A percentile compares a stretch with the other conserved stretches of the same genome.
Evolutionary conservation across 1,140 invertebrate genomes (phyloP).

Genomic region (Monochamus saltuarius): DNA sequence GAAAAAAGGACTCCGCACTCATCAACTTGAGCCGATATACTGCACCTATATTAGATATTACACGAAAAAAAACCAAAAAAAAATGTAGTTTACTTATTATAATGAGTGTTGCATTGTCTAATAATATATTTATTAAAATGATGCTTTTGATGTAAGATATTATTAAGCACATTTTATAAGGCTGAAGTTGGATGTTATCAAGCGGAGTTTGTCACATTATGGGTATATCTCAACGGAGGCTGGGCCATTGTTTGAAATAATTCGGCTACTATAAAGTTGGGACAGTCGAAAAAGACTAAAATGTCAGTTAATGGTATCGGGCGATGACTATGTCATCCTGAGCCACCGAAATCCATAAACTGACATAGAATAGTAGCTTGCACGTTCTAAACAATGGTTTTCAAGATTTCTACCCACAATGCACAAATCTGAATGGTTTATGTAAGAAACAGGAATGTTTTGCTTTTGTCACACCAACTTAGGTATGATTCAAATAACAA

Average conservation of each 20-base stretch:
- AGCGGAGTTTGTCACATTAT: constrained; percentile 26
- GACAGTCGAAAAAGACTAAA: background rate
- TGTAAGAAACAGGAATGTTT: constrained; percentile 1
- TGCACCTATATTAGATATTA: constrained; percentile 7
- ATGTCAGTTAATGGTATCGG: constrained; percentile 40
- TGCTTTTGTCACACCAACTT: background rate
- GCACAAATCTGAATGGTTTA: background rate
- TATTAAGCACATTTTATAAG: constrained; percentile 29
- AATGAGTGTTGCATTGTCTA: constrained; percentile 33
- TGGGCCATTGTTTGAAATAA: constrained; percentile 42
- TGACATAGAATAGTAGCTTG: constrained; percentile 24
- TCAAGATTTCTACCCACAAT: constrained; percentile 25
- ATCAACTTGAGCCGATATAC: background rate
- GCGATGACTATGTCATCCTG: constrained; percentile 42
- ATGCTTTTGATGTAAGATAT: constrained; percentile 44
- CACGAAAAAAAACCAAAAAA: constrained; percentile 22
- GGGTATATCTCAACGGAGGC: constrained; percentile 40
- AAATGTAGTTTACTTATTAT: constrained; percentile 21
- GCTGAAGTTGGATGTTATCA: constrained; percentile 18
- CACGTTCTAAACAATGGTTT: constrained; percentile 38
- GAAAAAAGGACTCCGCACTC: background rate
- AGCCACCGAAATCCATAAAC: constrained; percentile 44
- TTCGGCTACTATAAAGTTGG: background rate
- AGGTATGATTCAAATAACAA: too few relatives aligned
- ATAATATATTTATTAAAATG: constrained; percentile 27